Percentiles rank a stretch among this genome's conserved stretches.
These are phyloP conservation scores for Saguinus midas DNA, from an alignment of 2,113 vertebrate species.

Conservation along the genomic window DNA sequence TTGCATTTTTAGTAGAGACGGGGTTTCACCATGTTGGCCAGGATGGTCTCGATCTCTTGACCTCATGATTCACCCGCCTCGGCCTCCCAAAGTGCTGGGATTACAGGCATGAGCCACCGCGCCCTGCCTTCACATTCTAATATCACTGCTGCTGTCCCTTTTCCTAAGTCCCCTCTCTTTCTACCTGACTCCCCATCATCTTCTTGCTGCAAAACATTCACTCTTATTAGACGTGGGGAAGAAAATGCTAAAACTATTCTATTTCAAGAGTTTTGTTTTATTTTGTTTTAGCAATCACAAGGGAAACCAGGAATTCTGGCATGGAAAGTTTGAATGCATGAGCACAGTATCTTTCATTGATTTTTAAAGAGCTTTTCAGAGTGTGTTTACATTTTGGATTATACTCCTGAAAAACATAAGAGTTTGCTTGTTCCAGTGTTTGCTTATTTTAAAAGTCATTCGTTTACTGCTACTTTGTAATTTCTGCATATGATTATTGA, in stretches of 20 bases:
- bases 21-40: no score
- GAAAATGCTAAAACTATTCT: not conserved
- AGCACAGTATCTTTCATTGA: slow-evolving; percentile 10
- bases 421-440: slow-evolving; percentile 64
- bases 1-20: no score
- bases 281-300: slow-evolving; percentile 21
- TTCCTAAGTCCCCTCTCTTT: not conserved
- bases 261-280: not conserved
- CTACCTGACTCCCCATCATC: not conserved
- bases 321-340: not conserved
- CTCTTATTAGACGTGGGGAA: not conserved
- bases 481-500: slow-evolving; percentile 65
- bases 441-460: slow-evolving; percentile 59
- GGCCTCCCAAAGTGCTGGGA: no score
- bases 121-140: not conserved
- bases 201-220: not conserved
- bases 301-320: not conserved
- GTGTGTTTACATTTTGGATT: slow-evolving; percentile 67
- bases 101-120: no score
- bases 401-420: slow-evolving; percentile 51
- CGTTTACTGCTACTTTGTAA: slow-evolving; percentile 56
- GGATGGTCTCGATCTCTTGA: no score
- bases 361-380: slow-evolving; percentile 30
- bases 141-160: not conserved
- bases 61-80: no score